Evolutionary conservation across 2,888 invertebrate species (phyloP), one percentile per base, ranked within the genome.

Genomic region (Ypsolopha sequella): DNA sequence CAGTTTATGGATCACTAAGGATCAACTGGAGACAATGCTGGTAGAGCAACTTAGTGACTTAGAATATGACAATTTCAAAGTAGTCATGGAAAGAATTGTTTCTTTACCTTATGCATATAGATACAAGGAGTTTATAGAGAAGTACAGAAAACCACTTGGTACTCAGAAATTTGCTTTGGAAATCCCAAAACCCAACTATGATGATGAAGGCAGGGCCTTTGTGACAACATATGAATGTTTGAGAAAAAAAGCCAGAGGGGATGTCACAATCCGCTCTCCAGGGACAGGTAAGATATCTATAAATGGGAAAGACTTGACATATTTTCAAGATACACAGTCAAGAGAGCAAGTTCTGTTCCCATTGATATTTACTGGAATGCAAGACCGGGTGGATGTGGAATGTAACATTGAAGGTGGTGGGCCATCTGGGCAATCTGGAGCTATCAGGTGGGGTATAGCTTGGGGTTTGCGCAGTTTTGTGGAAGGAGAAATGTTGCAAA

Each of bases 271-370:
- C 7, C 88, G 87, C 54, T 90, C 90, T 9, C 93, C 95, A 24
- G 98, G 98, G 10, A 91, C 92, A 49, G 98, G 98, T 2, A 89
- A 91, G 68, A 89, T 97, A 51, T 88, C 84, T 35, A 93, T 98
- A 51, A 97, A 98, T 79, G 94, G 92, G 6, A 68, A 90, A 65
- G 92, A 93, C 66, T 89, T 97, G 36, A 88, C 89, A 7, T 96
- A 94, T 72, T 97, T 98, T 71, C 73, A 88, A 35, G 84, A 90
- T 60, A 69, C 90, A 6, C 92, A 93, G 64, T 82, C 91, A 13
- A 89, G 93, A 63, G 92, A 96, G 86, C 93, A 95, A 89, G 94
- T 95, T 10, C 73, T 97, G 63, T 96, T 95, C 69, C 98, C 98
- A 4, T 81, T 98, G 54, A 89, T 94, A 59, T 94, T 97, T 65